phyloP scores from a whole-genome alignment of 1,140 invertebrate genomes.

The Eueides isabella region DNA sequence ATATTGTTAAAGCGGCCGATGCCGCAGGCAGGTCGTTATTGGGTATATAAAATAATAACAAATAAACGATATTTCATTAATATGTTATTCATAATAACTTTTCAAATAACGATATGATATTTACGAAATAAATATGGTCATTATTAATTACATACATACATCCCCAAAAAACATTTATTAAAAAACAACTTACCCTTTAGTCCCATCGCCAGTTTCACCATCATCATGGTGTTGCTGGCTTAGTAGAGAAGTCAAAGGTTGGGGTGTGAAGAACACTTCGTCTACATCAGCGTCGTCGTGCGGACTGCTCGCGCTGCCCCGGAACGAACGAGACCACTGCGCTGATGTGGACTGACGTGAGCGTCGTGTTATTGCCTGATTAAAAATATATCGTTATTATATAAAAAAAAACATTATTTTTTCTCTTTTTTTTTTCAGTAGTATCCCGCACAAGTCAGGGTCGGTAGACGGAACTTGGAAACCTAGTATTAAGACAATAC shows the following conservation, averaged over 20 bases:
- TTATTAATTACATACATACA: too few species aligned
- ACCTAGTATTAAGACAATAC: too few species aligned
- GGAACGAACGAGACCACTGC: slow-evolving; percentile 75
- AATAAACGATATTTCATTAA: too few species aligned
- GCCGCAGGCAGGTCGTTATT: too few species aligned
- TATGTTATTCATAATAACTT: too few species aligned
- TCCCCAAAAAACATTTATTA: background rate
- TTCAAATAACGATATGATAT: too few species aligned
- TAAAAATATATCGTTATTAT: background rate
- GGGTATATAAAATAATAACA: too few species aligned
- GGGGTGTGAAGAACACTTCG: slow-evolving; percentile 68
- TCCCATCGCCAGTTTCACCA: slow-evolving; percentile 51
- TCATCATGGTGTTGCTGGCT: slow-evolving; percentile 67
- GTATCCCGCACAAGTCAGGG: too few species aligned
- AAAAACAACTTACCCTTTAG: slow-evolving; percentile 61
- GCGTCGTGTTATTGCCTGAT: slow-evolving; percentile 68
- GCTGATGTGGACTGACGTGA: slow-evolving; percentile 68
- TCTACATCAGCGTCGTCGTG: slow-evolving; percentile 69
- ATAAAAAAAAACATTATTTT: too few species aligned
- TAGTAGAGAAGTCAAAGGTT: slow-evolving; percentile 48
- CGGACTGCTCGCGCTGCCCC: slow-evolving; percentile 54
- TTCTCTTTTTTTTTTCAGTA: background rate
- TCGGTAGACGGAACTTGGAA: too few species aligned
- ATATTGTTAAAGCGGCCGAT: too few species aligned
- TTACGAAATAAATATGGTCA: too few species aligned